Evolutionary conservation across 2,888 invertebrate species (phyloP).

Genomic region (Hydropsyche betteni): DNA sequence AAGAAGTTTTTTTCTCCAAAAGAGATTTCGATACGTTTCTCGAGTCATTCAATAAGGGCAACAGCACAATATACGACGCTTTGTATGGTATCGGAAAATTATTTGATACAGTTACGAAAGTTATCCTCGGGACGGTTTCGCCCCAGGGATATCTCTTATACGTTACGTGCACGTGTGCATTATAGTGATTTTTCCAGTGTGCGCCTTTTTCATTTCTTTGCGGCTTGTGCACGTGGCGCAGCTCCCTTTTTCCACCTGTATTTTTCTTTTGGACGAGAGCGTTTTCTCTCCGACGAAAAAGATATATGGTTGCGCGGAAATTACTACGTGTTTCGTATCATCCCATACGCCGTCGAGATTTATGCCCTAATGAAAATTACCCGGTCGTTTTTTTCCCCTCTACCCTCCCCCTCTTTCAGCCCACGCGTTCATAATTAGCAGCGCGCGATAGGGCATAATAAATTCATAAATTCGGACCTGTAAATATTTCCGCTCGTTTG

Average conservation of each 20-base stretch:
- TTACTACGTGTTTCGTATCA: constrained; percentile 43
- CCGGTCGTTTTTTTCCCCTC: not conserved
- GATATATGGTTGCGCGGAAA: constrained; percentile 41
- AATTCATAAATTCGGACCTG: not conserved
- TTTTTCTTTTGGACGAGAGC: constrained; percentile 15
- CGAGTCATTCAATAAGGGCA: too few relatives aligned
- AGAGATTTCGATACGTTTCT: too few relatives aligned
- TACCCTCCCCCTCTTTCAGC: not conserved
- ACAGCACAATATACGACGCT: too few relatives aligned
- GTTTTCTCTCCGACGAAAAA: constrained; percentile 26
- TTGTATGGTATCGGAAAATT: too few relatives aligned
- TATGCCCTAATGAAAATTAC: constrained; percentile 27
- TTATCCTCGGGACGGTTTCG: too few relatives aligned
- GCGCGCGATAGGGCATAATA: not conserved
- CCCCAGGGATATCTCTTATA: too few relatives aligned
- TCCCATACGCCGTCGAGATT: not conserved
- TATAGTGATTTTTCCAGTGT: not conserved
- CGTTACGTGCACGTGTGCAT: too few relatives aligned
- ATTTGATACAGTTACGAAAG: too few relatives aligned
- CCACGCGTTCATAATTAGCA: not conserved
- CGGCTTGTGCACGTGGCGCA: constrained; percentile 2
- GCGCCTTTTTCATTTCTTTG: constrained; percentile 22
- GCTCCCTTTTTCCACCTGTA: not conserved
- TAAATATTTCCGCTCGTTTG: too few relatives aligned
- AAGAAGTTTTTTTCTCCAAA: too few relatives aligned